Base-by-base conservation (phyloP, 2,888 invertebrate genomes). In the Apamea anceps region DNA sequence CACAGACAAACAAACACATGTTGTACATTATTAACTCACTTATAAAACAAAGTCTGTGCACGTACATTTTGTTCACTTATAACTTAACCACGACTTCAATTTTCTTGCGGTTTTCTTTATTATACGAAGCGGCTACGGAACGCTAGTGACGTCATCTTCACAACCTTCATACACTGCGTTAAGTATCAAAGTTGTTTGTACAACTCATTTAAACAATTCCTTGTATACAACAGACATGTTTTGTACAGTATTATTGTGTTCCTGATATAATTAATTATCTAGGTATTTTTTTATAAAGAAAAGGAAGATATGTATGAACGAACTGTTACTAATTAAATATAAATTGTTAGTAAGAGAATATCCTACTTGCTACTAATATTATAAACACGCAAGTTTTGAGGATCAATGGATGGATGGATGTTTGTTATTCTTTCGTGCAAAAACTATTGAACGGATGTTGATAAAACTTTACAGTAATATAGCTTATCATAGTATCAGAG, bases 61-160 rank as follows among this genome's bases (percentile, higher is more conserved):
- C 80, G 85, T 87, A 76, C 85, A 80, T 85, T 82, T 84, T 84
- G 77, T 85, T 85, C 72, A 80, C 80, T 87, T 84, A 85, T 87
- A 85, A 84, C 81, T 76, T 78, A 85, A 87, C 80, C 85, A 84
- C 80, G 68, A 87, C 73, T 80, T 80, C 75, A 80, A 85, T 86
- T 87, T 87, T 85, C 81, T 65, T 76, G 80, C 68, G 85, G 87
- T 87, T 86, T 84, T 87, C 87, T 87, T 87, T 85, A 87, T 84
- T 85, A 80, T 85, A 80, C 65, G 75, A n/a, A 71, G 42, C 75
- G 68, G 72, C 87, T 75, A 72, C 72, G 28, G 67, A 83, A 74
- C 60, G 57, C 73, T n/a, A 65, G 84, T 79, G 79, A 80, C 57
- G 75, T 77, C 79, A 79, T 75, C 66, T 70, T 70, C 78, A 76